Base-by-base conservation (phyloP, 2,888 invertebrate species). In the Ochropleura plecta region DNA sequence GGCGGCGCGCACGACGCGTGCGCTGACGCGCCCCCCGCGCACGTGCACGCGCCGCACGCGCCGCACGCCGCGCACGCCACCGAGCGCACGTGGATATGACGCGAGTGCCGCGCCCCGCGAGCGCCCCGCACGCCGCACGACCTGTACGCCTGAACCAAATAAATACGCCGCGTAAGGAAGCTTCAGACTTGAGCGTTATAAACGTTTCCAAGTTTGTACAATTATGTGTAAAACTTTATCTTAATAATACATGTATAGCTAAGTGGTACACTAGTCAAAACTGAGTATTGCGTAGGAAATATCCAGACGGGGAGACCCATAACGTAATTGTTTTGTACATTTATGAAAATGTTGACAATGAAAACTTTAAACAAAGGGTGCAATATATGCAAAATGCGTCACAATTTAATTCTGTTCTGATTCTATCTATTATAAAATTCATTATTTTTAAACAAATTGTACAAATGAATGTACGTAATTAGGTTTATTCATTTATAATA, bases 101-200 rank as follows among this genome's bases (percentile, higher is more conserved):
- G 86, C 83, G 86, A 85, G 84, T 66, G 70, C 63, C 81, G 83
- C 79, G 60, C 80, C 44, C 78, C 88, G 84, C 91, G 90, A 87
- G 85, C 85, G 40, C 87, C 88, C n/a, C 94, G 88, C 86, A 94
- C 96, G 62, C 95, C 95, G 18, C 95, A 95, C 67, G 96, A 96
- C 81, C 92, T 96, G 18, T 96, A 96, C 90, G 96, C 95, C 62
- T 94, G 83, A 91, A 83, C 60, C 16, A 69, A 69, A 60, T 16
- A 69, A 69, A 60, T 16, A 81, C 62, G 53, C 30, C 63, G 71
- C 72, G 48, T 63, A 57, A 76, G 20, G 53, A 75, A 69, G 49
- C 66, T 70, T 66, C 44, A 57, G 1, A 66, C 73, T 74, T 74
- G 48, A 70, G 40, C 78, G 78, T 80, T 82, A 51, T 65, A 73